Evolutionary conservation across 2,888 invertebrate genomes (phyloP).

Genomic region (Oegoconia quadripuncta): DNA sequence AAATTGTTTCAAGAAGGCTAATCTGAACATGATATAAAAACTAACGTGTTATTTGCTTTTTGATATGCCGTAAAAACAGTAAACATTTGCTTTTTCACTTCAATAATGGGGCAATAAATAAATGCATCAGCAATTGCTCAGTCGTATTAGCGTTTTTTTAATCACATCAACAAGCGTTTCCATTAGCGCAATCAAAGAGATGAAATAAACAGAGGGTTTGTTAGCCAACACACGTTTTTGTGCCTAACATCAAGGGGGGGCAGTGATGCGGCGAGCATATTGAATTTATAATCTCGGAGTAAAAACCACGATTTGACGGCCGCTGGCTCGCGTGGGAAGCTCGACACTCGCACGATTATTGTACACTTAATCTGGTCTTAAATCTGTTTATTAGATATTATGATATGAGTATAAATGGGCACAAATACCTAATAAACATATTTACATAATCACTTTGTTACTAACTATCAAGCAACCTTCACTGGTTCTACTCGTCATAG

Average conservation of each 20-base stretch:
- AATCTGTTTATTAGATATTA: constrained; percentile 6
- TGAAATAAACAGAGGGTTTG: constrained; percentile 11
- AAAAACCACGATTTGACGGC: constrained; percentile 68
- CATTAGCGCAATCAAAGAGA: constrained; percentile 13
- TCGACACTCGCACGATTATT: constrained; percentile 37
- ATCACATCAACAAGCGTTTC: constrained; percentile 3
- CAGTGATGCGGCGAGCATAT: constrained; percentile 67
- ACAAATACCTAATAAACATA: neutral
- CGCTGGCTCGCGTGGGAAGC: constrained; percentile 63
- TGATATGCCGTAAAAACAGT: too few relatives aligned
- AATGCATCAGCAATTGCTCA: neutral
- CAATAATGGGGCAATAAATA: neutral
- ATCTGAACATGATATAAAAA: too few relatives aligned
- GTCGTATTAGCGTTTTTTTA: neutral
- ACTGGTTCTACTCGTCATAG: too few relatives aligned
- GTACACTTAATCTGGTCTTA: constrained; percentile 4
- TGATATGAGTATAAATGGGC: neutral
- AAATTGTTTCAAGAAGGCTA: too few relatives aligned
- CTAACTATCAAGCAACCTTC: too few relatives aligned
- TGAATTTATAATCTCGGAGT: constrained; percentile 57
- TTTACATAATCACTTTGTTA: neutral
- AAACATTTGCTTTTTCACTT: too few relatives aligned
- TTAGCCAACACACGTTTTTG: constrained; percentile 24
- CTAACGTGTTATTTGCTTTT: too few relatives aligned
- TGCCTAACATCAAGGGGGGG: constrained; percentile 36